Base-by-base conservation (phyloP, 2,113 vertebrate species). In the Chloebia gouldiae region DNA sequence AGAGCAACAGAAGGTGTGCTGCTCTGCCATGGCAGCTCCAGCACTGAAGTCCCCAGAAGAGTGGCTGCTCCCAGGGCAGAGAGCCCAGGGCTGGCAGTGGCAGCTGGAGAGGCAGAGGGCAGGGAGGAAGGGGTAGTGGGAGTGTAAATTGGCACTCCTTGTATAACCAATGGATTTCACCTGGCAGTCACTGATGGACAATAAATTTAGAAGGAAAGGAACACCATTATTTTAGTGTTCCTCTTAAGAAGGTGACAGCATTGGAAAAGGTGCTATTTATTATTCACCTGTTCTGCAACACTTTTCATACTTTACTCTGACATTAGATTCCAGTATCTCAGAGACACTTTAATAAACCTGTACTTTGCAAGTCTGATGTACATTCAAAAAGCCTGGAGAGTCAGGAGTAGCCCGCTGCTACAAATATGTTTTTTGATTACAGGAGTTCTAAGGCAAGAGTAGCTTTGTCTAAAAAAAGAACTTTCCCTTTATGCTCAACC, bases 381-480 rank as follows among this genome's bases (percentile, higher is more conserved):
- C 24, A 72, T 76, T 50, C 33, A 59, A 90, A 93, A 83, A 64
- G 35, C 71, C 70, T 13, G 3, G 45, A 88, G 50, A 81, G 31
- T 78, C 71, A 70, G 24, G 11, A 78, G 28, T 39, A 80, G 64
- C 76, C 82, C 81, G 61, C 70, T 66, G 40, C 69, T 89, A 42
- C 49, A 85, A 90, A 81, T 72, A 51, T 6, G 56, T 84, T 71
- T 95, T 60, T 57, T 81, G 70, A 47, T 76, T 92, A 88, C 50
- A 93, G 73, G 35, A 81, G 77, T 64, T 76, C 30, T 28, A 72
- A 72, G 59, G 23, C 49, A 88, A 83, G 45, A 88, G 33, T 21
- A 90, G 69, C 42, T 92, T 81, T 81, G 40, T 60, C 83, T 92
- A 92, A 82, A 96, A 81, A 21, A 69, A 61, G 63, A 93, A 77